Evolutionary conservation across 2,888 invertebrate species (phyloP).

Genomic region (Latheticus oryzae): DNA sequence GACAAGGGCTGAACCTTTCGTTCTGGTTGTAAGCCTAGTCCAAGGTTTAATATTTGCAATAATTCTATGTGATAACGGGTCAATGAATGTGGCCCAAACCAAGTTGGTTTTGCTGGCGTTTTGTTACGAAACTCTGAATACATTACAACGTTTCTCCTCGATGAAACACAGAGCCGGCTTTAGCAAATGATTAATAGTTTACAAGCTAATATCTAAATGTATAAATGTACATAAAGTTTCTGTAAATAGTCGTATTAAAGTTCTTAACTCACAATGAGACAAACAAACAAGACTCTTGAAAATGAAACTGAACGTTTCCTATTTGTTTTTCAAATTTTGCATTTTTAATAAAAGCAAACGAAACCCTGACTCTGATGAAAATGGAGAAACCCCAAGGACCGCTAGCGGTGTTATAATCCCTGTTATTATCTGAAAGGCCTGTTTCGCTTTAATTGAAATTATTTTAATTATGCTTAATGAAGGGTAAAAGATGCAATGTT

Average conservation of each 20-base stretch:
- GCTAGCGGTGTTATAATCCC: constrained; percentile 29
- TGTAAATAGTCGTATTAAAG: constrained; percentile 14
- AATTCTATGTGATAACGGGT: constrained; percentile 40
- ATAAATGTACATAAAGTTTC: constrained; percentile 2
- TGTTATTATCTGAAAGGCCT: constrained; percentile 34
- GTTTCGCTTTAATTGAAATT: constrained; percentile 51
- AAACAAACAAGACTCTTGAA: constrained; percentile 7
- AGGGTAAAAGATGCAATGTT: constrained; percentile 50
- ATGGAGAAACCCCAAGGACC: constrained; percentile 28
- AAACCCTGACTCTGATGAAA: constrained; percentile 12
- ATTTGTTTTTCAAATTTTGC: constrained; percentile 5
- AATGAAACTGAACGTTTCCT: not conserved
- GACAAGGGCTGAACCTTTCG: constrained; percentile 39
- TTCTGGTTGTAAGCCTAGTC: constrained; percentile 33
- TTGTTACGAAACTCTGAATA: constrained; percentile 34
- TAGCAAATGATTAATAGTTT: constrained; percentile 34
- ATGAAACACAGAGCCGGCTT: constrained; percentile 1
- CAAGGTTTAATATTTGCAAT: constrained; percentile 41
- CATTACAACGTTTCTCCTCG: constrained; percentile 25
- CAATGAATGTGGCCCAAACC: constrained; percentile 39
- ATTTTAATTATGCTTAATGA: constrained; percentile 52
- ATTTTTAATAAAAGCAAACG: constrained; percentile 1
- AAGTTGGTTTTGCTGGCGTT: constrained; percentile 27
- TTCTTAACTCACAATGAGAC: constrained; percentile 1
- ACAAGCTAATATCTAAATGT: constrained; percentile 18